Conservation (phyloP, 2,113 vertebrate genomes). For the Ahaetulla prasina region DNA sequence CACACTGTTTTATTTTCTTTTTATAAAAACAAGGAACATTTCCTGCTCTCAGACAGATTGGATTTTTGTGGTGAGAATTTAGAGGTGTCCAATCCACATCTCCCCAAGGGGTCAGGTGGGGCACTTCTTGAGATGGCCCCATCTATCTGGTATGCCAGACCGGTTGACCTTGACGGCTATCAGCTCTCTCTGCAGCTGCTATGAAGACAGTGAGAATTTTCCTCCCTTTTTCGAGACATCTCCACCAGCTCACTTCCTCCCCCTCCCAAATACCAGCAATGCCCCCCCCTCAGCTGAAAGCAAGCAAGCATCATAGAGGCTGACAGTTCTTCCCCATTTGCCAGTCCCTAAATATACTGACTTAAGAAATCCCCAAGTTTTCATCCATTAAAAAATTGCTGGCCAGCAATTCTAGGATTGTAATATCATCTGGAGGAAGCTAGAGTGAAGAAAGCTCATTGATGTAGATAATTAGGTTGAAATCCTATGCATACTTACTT, state of each 20-base stretch:
- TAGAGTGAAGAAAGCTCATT: not conserved
- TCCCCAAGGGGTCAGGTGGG: too few relatives aligned
- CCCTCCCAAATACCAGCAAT: too few relatives aligned
- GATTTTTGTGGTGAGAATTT: constrained; percentile 32
- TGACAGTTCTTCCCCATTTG: not conserved
- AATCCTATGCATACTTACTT: not conserved
- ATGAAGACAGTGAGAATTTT: too few relatives aligned
- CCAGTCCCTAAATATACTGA: not conserved
- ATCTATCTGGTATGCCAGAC: too few relatives aligned
- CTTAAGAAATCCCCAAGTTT: not conserved
- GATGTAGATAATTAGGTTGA: not conserved
- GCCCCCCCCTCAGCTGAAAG: too few relatives aligned
- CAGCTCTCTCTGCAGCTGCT: too few relatives aligned
- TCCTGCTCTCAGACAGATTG: constrained; percentile 38
- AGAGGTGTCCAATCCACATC: too few relatives aligned
- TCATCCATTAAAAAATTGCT: not conserved
- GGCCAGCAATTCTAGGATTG: not conserved
- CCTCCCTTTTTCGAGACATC: too few relatives aligned
- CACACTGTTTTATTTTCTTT: not conserved
- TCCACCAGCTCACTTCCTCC: too few relatives aligned
- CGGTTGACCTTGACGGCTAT: too few relatives aligned
- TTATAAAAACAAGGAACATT: not conserved
- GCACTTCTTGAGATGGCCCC: too few relatives aligned
- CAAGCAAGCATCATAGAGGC: too few relatives aligned
- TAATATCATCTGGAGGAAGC: not conserved